A percentile compares a stretch with the other conserved stretches of the same genome.
These are phyloP conservation scores for Drosophila nasuta DNA, from an alignment of 1,140 invertebrate species.

Conservation along the genomic window DNA sequence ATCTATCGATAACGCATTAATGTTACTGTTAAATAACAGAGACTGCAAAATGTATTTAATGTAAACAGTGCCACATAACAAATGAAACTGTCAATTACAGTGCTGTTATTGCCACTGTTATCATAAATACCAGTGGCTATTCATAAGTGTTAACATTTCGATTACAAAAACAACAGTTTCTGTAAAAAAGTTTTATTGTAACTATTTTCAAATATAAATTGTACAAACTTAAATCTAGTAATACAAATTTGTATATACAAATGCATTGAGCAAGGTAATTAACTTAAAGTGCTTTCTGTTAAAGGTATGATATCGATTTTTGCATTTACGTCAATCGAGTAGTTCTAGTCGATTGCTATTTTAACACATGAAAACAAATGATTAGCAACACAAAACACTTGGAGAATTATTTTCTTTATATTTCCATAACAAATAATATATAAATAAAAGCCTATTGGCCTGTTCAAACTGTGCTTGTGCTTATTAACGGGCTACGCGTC, in stretches of 20 bases:
- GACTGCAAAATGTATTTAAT: not conserved
- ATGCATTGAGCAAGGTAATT: too few species aligned
- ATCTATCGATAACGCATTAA: slow-evolving; percentile 26
- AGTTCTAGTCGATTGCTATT: not conserved
- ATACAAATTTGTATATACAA: too few species aligned
- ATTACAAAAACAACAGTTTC: too few species aligned
- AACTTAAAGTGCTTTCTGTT: too few species aligned
- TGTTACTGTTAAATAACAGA: not conserved
- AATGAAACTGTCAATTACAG: too few species aligned
- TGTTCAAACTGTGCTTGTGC: not conserved
- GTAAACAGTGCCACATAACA: not conserved
- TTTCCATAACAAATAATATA: not conserved
- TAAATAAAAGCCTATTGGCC: not conserved
- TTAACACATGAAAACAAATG: slow-evolving; percentile 1
- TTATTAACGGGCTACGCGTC: not conserved
- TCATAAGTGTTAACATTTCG: too few species aligned
- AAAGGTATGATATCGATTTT: not conserved
- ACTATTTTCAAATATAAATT: too few species aligned
- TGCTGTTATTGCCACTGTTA: too few species aligned
- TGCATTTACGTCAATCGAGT: not conserved
- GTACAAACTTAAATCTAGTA: too few species aligned
- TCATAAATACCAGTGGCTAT: too few species aligned
- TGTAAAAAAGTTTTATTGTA: too few species aligned
- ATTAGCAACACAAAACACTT: not conserved
- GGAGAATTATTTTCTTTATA: not conserved